A percentile compares a stretch with the other conserved stretches of the same genome.
phyloP scores from a whole-genome alignment of 2,797 vertebrate species.

The Tokudaia tokunoshimensis region DNA sequence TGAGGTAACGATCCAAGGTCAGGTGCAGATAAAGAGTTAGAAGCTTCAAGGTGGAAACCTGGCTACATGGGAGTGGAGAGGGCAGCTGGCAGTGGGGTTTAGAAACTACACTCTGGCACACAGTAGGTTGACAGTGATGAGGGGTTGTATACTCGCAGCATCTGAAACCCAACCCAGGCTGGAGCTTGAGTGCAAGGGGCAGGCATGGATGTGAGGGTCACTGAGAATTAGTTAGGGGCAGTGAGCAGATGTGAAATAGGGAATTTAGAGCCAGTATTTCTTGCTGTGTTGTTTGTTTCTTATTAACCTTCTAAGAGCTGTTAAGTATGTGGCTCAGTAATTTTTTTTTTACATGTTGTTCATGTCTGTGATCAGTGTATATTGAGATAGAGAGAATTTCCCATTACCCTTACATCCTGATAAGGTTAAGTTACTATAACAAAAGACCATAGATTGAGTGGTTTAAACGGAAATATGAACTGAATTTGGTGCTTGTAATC shows the following conservation, averaged over 20 bases:
- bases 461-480: not conserved
- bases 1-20: not conserved
- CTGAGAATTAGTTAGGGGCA: not conserved
- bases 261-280: not conserved
- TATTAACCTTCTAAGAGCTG: not conserved
- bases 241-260: not conserved
- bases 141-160: not conserved
- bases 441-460: not conserved
- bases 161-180: not conserved
- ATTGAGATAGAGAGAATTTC: not conserved
- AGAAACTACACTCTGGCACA: not conserved
- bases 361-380: not conserved
- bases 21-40: not conserved
- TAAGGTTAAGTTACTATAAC: not conserved
- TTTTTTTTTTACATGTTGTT: not conserved
- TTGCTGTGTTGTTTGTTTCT: not conserved
- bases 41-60: not conserved
- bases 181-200: not conserved
- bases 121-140: not conserved
- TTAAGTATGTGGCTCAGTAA: not conserved
- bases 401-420: not conserved
- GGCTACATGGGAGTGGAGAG: not conserved
- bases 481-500: not conserved
- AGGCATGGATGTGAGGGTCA: not conserved
- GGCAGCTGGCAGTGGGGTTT: not conserved